Evolutionary conservation across 2,888 invertebrate genomes (phyloP).

Genomic region (Timema cristinae): DNA sequence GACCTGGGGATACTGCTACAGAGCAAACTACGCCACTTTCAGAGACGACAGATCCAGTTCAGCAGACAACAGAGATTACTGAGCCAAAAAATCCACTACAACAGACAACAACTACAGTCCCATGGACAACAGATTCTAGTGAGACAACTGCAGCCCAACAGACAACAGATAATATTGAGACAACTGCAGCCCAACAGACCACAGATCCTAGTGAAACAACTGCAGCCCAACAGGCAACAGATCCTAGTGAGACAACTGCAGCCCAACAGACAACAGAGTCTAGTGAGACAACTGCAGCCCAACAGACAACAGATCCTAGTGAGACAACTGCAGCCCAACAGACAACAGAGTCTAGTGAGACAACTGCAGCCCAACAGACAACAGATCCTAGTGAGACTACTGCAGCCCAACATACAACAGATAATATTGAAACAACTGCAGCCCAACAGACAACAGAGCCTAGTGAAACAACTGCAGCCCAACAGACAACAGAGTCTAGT

Average conservation of each 20-base stretch:
- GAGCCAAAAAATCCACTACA: conserved; percentile 23
- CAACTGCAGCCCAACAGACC: conserved; percentile 22
- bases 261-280: too few species aligned
- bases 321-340: conserved; percentile 8
- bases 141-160: conserved; percentile 6
- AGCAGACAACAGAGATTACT: conserved; percentile 24
- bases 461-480: conserved; percentile 27
- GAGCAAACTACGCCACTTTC: conserved; percentile 21
- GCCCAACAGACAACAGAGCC: conserved; percentile 26
- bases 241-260: too few species aligned
- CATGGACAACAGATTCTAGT: background rate
- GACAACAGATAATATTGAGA: conserved; percentile 19
- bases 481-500: background rate
- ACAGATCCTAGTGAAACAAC: conserved; percentile 30
- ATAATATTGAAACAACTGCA: conserved; percentile 18
- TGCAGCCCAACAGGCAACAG: conserved; percentile 22
- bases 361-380: conserved; percentile 20
- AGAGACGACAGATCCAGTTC: conserved; percentile 23
- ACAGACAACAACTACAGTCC: conserved; percentile 29
- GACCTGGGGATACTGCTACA: background rate
- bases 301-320: background rate
- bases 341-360: conserved; percentile 20
- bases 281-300: background rate
- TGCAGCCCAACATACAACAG: conserved; percentile 19
- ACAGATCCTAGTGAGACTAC: conserved; percentile 11